Conservation (phyloP, 2,888 invertebrate genomes). For the Lepetodrilus schrolli region DNA sequence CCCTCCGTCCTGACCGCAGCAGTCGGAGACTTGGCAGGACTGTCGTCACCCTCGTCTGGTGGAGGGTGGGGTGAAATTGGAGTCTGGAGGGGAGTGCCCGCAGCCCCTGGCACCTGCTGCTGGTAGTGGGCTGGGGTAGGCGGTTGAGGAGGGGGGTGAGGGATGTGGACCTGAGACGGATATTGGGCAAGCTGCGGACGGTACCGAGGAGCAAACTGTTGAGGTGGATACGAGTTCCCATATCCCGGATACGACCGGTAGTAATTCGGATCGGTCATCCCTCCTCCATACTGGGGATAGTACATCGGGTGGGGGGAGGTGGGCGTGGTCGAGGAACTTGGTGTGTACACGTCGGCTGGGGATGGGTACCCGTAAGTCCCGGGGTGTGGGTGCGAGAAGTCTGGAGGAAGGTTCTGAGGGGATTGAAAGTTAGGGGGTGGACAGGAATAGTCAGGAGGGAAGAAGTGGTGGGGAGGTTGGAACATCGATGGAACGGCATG, state of each 20-base stretch:
- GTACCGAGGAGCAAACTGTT: slow-evolving; percentile 26
- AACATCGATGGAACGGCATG: background rate
- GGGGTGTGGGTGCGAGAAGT: background rate
- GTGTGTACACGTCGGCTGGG: background rate
- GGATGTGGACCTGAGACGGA: background rate
- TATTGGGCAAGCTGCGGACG: slow-evolving; percentile 27
- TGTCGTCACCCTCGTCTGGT: too few relatives aligned
- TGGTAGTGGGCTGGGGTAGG: slow-evolving; percentile 36
- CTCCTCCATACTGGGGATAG: background rate
- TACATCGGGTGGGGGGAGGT: background rate
- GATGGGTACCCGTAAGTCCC: background rate
- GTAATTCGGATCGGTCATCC: slow-evolving; percentile 4
- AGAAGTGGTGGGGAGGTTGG: background rate
- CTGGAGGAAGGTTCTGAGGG: background rate
- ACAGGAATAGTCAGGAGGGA: background rate
- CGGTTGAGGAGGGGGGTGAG: slow-evolving; percentile 36
- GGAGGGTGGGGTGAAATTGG: background rate
- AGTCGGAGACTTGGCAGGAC: background rate
- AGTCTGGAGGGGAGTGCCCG: background rate
- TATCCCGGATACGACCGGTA: background rate
- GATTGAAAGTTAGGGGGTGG: background rate
- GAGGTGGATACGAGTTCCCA: background rate
- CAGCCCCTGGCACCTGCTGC: slow-evolving; percentile 33
- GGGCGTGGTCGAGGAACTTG: background rate
- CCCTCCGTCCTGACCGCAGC: background rate